phyloP scores from a whole-genome alignment of 2,113 vertebrate species.

The human (Homo sapiens) region DNA sequence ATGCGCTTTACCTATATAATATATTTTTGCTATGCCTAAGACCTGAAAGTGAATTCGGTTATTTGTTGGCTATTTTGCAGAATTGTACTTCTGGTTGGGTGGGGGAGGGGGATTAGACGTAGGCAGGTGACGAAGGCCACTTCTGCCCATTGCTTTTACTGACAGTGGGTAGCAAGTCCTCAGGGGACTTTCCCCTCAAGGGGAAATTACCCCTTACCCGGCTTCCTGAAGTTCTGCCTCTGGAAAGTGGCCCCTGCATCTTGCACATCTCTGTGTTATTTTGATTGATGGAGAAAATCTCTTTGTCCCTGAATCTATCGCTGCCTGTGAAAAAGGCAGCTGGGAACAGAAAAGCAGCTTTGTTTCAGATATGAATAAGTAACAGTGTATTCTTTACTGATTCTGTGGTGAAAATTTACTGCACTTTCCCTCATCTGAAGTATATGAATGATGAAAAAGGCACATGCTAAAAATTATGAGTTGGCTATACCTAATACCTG shows the following conservation, averaged over 20 bases:
- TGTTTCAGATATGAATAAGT: background rate
- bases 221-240: background rate
- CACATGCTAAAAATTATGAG: background rate
- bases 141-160: background rate
- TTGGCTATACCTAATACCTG: background rate
- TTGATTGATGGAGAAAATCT: background rate
- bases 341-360: background rate
- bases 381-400: background rate
- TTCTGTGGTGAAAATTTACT: background rate
- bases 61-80: background rate
- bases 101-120: background rate
- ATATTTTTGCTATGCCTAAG: background rate
- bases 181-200: no score
- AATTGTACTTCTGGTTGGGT: background rate
- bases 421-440: background rate
- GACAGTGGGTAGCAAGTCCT: background rate
- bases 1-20: background rate
- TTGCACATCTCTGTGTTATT: background rate
- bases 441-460: background rate
- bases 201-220: background rate
- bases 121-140: background rate
- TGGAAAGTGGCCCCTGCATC: background rate
- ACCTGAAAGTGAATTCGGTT: background rate
- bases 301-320: background rate
- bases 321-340: background rate